These are phyloP conservation scores for Ceratina australensis DNA, from an alignment of 1,140 invertebrate genomes.

Conservation along the genomic window DNA sequence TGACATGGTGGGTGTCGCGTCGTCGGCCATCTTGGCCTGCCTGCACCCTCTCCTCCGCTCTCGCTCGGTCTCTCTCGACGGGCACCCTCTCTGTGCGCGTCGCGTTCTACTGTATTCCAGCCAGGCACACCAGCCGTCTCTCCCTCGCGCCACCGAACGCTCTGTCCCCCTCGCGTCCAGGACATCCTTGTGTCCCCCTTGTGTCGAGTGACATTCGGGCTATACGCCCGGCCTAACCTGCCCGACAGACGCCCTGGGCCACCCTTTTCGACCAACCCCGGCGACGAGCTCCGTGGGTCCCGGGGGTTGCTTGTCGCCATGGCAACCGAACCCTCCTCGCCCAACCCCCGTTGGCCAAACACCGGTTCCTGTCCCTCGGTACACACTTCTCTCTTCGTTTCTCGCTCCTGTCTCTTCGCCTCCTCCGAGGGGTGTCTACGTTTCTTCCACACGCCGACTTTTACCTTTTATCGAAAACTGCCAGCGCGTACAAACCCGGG, in stretches of 20 bases:
- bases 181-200: slow-evolving; percentile 67
- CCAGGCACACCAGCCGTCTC: not conserved
- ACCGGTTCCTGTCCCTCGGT: slow-evolving; percentile 62
- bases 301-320: slow-evolving; percentile 67
- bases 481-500: not conserved
- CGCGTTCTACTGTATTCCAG: too few relatives aligned
- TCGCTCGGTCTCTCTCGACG: not conserved
- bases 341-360: slow-evolving; percentile 64
- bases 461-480: slow-evolving; percentile 4
- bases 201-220: slow-evolving; percentile 66
- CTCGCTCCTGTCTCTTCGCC: slow-evolving; percentile 41
- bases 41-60: slow-evolving; percentile 54
- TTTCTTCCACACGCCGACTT: slow-evolving; percentile 29
- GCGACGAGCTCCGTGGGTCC: slow-evolving; percentile 66
- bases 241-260: slow-evolving; percentile 63
- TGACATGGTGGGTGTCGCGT: slow-evolving; percentile 67
- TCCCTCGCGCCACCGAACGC: not conserved
- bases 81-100: too few relatives aligned
- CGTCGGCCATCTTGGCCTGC: slow-evolving; percentile 65
- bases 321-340: slow-evolving; percentile 62
- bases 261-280: slow-evolving; percentile 67
- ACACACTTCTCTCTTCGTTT: slow-evolving; percentile 55
- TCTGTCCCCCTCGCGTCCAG: slow-evolving; percentile 52
- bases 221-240: slow-evolving; percentile 62
- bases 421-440: slow-evolving; percentile 8